Base-by-base conservation (phyloP, 2,797 vertebrate species). In the Acanthurus lineatus region DNA sequence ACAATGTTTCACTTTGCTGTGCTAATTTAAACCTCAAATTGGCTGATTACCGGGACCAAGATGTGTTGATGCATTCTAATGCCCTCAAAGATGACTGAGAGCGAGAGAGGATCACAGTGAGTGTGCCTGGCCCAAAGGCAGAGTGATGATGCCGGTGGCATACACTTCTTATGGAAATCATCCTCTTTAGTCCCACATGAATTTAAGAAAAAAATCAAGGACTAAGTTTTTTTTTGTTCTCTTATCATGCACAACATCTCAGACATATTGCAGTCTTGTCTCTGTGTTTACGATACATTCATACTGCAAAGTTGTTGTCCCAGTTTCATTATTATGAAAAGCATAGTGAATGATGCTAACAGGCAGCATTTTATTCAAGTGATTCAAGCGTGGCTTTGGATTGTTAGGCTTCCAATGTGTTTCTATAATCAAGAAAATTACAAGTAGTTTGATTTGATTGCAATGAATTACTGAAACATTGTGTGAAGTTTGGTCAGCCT, bases 1-100 rank as follows among this genome's bases (percentile, higher is more conserved):
- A 85, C 83, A 83, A 71, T 73, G 59, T 73, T 84, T 66, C 75
- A 74, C 61, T 86, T 86, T 12, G 51, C 62, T 60, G 57, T 85
- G 78, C 77, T 82, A 51, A 78, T 79, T 86, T 84, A 84, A 73
- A 76, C 66, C n/a, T 25, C 38, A 76, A 82, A 85, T 82, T 87
- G 81, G 47, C 69, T 84, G 73, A 87, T 89, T 85, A 84, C 81
- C 45, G 54, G 48, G 28, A 19, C 54, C 16, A n/a, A 45, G 79
- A 74, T 28, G 28, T 69, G 78, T 25, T 20, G 60, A 63, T 63
- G 75, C 62, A 86, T 88, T 49, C 44, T 73, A 64, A 88, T 86
- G 68, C 7, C 42, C 32, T 49, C 35, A 42, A 3, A n/a, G 68
- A 67, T 48, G 48, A 68, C 28, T 60, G 16, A 0, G 22, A 68